Conservation (phyloP, 2,888 invertebrate species). For the Melitaea athalia region DNA sequence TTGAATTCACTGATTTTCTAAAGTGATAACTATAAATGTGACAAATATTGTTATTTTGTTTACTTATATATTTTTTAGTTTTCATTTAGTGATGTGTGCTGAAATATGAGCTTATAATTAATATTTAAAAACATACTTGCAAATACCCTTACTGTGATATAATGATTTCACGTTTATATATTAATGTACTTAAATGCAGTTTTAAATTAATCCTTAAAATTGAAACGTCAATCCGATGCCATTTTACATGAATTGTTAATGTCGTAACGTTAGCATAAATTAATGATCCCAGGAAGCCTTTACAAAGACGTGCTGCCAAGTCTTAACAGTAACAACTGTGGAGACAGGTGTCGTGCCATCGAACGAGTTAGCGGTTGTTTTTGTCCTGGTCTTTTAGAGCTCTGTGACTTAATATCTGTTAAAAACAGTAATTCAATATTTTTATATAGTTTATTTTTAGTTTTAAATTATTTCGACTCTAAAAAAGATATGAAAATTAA, state of each 20-base stretch:
- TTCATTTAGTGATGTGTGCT: too few relatives aligned
- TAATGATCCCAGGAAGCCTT: constrained; percentile 18
- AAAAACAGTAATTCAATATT: not conserved
- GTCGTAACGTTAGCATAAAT: constrained; percentile 19
- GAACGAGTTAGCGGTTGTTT: constrained; percentile 1
- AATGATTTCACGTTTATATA: not conserved
- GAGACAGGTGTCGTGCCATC: constrained; percentile 9
- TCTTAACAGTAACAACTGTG: constrained; percentile 1
- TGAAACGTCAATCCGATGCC: constrained; percentile 3
- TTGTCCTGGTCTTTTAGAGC: not conserved
- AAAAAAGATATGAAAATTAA: too few relatives aligned
- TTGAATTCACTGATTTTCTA: too few relatives aligned
- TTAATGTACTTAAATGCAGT: not conserved
- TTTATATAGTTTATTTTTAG: not conserved
- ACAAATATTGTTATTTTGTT: too few relatives aligned
- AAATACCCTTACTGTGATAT: not conserved
- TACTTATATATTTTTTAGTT: too few relatives aligned
- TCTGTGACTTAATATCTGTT: not conserved
- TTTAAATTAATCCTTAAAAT: constrained; percentile 1
- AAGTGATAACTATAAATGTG: too few relatives aligned
- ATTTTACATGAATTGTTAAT: constrained; percentile 5
- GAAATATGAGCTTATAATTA: too few relatives aligned
- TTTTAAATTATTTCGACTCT: too few relatives aligned
- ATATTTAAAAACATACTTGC: not conserved
- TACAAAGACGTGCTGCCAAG: constrained; percentile 13